Evolutionary conservation across 1,140 invertebrate genomes (phyloP), one percentile per base, ranked within the genome.

Genomic region (Papilio machaon): DNA sequence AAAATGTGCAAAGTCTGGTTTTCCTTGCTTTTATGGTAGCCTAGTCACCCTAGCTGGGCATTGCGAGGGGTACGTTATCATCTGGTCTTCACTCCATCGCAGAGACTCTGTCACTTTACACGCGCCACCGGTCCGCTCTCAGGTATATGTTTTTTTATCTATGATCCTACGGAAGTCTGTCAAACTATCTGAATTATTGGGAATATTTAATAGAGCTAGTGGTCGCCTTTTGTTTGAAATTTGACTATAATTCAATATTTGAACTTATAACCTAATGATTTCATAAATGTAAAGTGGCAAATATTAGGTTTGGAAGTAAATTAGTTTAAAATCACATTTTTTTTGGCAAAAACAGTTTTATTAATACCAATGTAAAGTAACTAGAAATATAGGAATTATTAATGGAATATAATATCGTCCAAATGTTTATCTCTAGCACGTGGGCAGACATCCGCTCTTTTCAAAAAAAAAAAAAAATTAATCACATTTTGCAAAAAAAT

Each of bases 1-100:
- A n/a, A 52, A 58, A 58, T 58, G 17, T 58, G 4, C 54, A n/a
- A 58, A 8, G 17, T 49, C 23, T 58, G n/a, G n/a, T 58, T 58
- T 17, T 58, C 54, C 54, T 19, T 2, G 54, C n/a, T 19, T 58
- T 2, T 58, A 58, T 7, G 49, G 49, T 52, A 19, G n/a, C 8
- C 7, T 58, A 17, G 54, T 58, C 54, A 58, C 54, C 54, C 7
- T 58, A 58, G 54, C n/a, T 9, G 54, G 54, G n/a, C 54, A 58
- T 58, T 17, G 54, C 54, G 73, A 43, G 43, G 43, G 73, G 73
- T 73, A 46, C 73, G 73, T 73, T 73, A 73, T 73, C 73, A 46
- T 73, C n/a, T 35, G 38, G 15, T 46, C 10, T 43, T 38, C 73
- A 73, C 35, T 73, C 30, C n/a, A 15, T 17, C 17, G 15, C 73